Evolutionary conservation across 2,113 vertebrate species (phyloP), one percentile per base, ranked within the genome.

Genomic region (Ivindomyrus marchei): DNA sequence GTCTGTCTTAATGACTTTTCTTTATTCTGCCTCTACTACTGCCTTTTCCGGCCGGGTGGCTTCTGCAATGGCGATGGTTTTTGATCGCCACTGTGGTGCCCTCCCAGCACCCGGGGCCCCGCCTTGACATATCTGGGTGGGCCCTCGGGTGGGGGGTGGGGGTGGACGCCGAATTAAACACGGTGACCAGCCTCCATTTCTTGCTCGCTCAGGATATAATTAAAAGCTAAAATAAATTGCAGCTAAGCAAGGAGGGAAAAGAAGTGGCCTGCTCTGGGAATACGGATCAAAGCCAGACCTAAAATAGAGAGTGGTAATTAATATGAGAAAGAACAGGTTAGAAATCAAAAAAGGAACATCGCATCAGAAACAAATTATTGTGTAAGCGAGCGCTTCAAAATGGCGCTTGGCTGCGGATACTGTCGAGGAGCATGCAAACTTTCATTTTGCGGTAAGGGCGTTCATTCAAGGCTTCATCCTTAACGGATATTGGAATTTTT

Each of bases 81-180:
- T 49, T 53, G 58, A 62, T 87, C 45, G n/a, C 4, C 9, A 9
- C 24, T 15, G n/a, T 3, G 85, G 47, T 9, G 46, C n/a, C 21
- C 58, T 52, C 56, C 46, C 31, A 66, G 24, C 49, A 36, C 27
- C 88, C 47, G 11, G 27, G 42, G 83, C 53, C 58, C 39, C 31
- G 66, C 13, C 36, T 85, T 83, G 62, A 90, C 87, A 90, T 90
- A 50, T 24, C 85, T 74, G 31, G 27, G 70, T 85, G 46, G 85
- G 3, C 91, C 91, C 56, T 70, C 77, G 10, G 3, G 84, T 62
- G 53, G 91, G 90, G 93, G 92, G 85, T 90, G 90, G 49, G 15
- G 49, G 74, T 90, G 88, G 84, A 0, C 2, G 89, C 86, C 85
- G 92, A 92, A 92, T 94, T 94, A 93, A 94, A 93, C 92, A 87